phyloP scores from a whole-genome alignment of 37 sponge, comb jelly and placozoan species.

The Mnemiopsis leidyi region DNA sequence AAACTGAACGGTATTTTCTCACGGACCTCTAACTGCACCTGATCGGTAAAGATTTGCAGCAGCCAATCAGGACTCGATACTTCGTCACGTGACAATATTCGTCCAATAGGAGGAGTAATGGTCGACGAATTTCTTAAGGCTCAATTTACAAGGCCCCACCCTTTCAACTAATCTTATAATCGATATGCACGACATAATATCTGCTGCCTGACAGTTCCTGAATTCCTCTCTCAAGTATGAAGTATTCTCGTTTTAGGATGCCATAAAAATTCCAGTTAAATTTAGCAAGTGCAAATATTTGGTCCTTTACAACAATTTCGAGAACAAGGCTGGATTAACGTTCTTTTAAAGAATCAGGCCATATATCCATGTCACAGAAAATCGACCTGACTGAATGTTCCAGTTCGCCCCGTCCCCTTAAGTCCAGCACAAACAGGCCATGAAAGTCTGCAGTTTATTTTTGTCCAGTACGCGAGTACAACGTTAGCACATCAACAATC shows the following conservation, averaged over 20 bases:
- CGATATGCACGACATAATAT: neutral
- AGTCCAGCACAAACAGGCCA: too few relatives aligned
- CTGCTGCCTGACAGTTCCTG: neutral
- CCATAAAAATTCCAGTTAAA: neutral
- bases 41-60: neutral
- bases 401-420: too few relatives aligned
- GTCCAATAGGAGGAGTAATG: neutral
- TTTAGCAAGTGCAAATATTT: neutral
- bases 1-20: neutral
- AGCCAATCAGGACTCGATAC: neutral
- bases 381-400: too few relatives aligned
- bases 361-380: too few relatives aligned
- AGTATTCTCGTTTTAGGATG: neutral
- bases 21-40: neutral
- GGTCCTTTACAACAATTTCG: neutral
- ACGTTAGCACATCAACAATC: too few relatives aligned
- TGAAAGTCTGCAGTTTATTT: too few relatives aligned
- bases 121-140: neutral
- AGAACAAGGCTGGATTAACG: neutral
- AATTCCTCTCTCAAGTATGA: neutral
- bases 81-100: neutral
- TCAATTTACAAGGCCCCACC: neutral
- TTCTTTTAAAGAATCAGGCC: too few relatives aligned
- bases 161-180: neutral
- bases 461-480: too few relatives aligned